A percentile compares a stretch with the other conserved stretches of the same genome.
Conservation (phyloP, 2,888 invertebrate species). For the Ellobium chinense region DNA sequence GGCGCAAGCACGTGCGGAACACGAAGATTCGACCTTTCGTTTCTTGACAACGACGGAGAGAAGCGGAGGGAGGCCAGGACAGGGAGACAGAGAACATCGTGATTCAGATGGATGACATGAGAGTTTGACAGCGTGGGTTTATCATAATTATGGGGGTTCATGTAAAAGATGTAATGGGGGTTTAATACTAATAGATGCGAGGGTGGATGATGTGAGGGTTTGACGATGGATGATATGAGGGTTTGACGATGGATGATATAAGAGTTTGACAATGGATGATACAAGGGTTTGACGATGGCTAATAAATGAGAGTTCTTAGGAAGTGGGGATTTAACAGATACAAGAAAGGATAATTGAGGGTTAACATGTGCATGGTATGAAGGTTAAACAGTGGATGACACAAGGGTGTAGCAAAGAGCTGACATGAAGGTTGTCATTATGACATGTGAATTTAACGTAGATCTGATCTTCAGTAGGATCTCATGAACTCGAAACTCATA, state of each 20-base stretch:
- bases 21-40: constrained; percentile 60
- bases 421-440: too few relatives aligned
- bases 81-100: not conserved
- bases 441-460: too few relatives aligned
- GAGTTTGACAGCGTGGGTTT: not conserved
- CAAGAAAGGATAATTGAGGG: not conserved
- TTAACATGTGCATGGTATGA: not conserved
- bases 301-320: not conserved
- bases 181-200: not conserved
- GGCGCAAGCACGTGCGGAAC: constrained; percentile 53
- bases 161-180: too few relatives aligned
- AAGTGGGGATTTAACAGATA: too few relatives aligned
- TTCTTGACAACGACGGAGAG: constrained; percentile 49
- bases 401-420: not conserved
- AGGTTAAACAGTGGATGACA: not conserved
- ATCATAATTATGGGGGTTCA: too few relatives aligned
- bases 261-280: not conserved
- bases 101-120: not conserved
- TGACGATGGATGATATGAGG: not conserved
- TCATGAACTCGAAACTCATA: too few relatives aligned
- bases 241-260: not conserved
- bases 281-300: not conserved
- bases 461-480: too few relatives aligned
- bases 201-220: not conserved
- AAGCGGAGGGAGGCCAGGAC: not conserved